Evolutionary conservation across 2,797 vertebrate species (phyloP), one percentile per base, ranked within the genome.

Genomic region (Columba guinea): DNA sequence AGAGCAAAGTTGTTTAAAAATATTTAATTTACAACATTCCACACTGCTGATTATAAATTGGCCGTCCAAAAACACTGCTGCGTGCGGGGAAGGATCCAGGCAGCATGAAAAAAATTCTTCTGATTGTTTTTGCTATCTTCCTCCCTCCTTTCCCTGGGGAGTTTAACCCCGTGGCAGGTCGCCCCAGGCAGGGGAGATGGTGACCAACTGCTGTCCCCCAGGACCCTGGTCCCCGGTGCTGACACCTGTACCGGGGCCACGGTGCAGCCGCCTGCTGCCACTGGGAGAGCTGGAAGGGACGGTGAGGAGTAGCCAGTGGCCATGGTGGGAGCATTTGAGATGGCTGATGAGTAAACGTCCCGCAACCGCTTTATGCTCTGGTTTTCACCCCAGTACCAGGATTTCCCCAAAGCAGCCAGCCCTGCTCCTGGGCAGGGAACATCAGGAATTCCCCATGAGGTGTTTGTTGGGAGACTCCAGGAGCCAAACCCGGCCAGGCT

Each of bases 1-100:
- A 96, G 96, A 97, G 97, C 97, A 97, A 97, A 97, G 93, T 97
- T 97, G 97, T 97, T 97, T 97, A 97, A 97, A 97, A 97, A 97
- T 97, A 97, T 97, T 97, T 97, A 97, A 97, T 97, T 97, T 97
- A 97, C 97, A 97, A 97, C 97, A 97, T 97, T 97, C 97, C 97
- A 97, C 97, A 96, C 96, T 96, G 96, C 97, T 97, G 97, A 97
- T 97, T 97, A 97, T 97, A 97, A 97, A 97, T 96, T 95, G 95
- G 93, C 96, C 96, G 87, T 91, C 95, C 96, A 96, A 97, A 96
- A 97, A 96, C 95, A 95, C 93, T 97, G 97, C 96, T 98, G 78
- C 18, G 90, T 95, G 89, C 79, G 11, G 96, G 96, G 97, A 97
- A 85, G 93, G 94, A 96, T 96, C 94, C 95, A 96, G 97, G 96